phyloP scores from a whole-genome alignment of 2,888 invertebrate species.

The Lymantria monacha region DNA sequence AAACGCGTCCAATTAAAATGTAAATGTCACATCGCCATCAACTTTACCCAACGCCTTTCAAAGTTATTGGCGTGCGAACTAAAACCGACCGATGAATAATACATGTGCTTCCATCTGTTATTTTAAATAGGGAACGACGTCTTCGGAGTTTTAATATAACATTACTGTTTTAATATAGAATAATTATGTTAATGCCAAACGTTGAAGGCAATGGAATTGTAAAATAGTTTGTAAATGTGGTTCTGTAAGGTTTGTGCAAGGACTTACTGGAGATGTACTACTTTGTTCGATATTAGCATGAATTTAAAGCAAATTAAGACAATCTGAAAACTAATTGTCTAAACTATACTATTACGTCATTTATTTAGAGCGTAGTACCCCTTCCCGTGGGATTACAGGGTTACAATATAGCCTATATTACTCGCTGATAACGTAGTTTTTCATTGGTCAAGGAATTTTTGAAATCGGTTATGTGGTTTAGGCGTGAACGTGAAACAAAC shows the following conservation, averaged over 20 bases:
- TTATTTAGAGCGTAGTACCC: too few species aligned
- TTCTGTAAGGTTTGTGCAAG: neutral
- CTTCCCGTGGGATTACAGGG: too few species aligned
- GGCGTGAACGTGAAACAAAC: too few species aligned
- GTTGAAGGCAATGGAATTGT: constrained; percentile 27
- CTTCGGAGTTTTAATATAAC: constrained; percentile 56
- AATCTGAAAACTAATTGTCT: too few species aligned
- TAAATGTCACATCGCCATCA: constrained; percentile 53
- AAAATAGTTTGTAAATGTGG: constrained; percentile 6
- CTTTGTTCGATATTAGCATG: too few species aligned
- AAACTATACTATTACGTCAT: too few species aligned
- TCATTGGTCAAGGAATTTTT: too few species aligned
- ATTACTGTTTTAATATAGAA: constrained; percentile 43
- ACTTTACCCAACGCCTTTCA: constrained; percentile 45
- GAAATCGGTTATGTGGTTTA: too few species aligned
- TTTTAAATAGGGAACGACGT: constrained; percentile 60
- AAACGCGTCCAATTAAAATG: constrained; percentile 64
- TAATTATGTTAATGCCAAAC: constrained; percentile 36
- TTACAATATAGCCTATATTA: too few species aligned
- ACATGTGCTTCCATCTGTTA: constrained; percentile 67
- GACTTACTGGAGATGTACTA: neutral
- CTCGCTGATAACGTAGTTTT: too few species aligned
- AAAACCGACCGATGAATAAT: constrained; percentile 63
- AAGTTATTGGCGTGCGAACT: constrained; percentile 59
- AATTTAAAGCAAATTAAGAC: too few species aligned